phyloP scores from a whole-genome alignment of 2,113 vertebrate species.

The Columba janthina region DNA sequence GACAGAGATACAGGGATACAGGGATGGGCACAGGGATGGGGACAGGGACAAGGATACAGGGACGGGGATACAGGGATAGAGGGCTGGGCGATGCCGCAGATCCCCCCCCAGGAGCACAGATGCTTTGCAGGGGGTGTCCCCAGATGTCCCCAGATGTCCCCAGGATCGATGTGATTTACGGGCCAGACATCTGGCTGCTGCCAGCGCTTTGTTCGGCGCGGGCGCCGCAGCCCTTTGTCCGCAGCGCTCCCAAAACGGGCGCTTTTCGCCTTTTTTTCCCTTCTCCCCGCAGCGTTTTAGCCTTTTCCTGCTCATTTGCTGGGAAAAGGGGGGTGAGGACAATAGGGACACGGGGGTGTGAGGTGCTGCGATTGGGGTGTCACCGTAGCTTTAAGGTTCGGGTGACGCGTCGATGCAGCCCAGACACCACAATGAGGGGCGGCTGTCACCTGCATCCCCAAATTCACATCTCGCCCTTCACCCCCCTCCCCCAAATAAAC shows the following conservation, averaged over 20 bases:
- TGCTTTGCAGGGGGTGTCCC: too few species aligned
- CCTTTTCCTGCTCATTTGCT: not conserved
- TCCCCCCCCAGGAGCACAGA: too few species aligned
- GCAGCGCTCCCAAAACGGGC: not conserved
- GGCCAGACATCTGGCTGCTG: not conserved
- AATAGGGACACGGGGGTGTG: accelerated
- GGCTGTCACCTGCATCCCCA: accelerated
- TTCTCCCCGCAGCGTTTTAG: not conserved
- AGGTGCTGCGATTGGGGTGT: accelerated
- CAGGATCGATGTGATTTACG: too few species aligned
- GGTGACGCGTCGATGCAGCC: not conserved
- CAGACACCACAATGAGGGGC: not conserved
- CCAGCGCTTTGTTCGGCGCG: not conserved
- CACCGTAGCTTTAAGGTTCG: too few species aligned
- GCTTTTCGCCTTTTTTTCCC: not conserved
- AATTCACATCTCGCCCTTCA: not conserved
- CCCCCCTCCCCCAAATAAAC: accelerated
- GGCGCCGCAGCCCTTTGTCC: slow-evolving; percentile 15
- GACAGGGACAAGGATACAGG: too few species aligned
- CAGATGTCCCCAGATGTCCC: too few species aligned
- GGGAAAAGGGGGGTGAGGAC: accelerated
- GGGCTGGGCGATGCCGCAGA: too few species aligned
- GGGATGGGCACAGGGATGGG: too few species aligned
- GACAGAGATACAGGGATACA: too few species aligned
- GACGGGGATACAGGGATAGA: too few species aligned